phyloP scores from a whole-genome alignment of 2,797 vertebrate genomes.

The Stomatorhinus walkeri region DNA sequence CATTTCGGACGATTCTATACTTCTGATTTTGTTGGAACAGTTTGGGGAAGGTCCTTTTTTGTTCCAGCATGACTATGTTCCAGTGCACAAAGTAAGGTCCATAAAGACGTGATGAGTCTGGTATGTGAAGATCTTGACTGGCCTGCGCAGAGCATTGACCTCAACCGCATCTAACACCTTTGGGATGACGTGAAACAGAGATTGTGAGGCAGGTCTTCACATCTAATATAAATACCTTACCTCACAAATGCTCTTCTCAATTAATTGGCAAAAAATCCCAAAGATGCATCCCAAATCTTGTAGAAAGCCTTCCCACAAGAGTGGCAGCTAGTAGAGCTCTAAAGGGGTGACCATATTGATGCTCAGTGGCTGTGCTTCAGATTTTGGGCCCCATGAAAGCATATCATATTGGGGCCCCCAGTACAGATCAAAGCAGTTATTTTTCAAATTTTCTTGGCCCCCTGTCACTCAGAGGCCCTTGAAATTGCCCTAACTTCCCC shows the following conservation, averaged over 20 bases:
- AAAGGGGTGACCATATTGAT: neutral
- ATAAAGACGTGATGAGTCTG: neutral
- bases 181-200: neutral
- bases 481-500: neutral
- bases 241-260: neutral
- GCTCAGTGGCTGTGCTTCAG: neutral
- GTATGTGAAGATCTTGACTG: neutral
- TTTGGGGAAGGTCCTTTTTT: neutral
- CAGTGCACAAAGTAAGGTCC: neutral
- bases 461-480: neutral
- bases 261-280: neutral
- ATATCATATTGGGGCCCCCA: neutral
- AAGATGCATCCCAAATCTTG: neutral
- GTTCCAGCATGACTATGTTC: neutral
- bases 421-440: neutral
- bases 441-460: neutral
- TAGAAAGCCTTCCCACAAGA: neutral
- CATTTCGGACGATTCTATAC: neutral
- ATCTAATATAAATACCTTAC: neutral
- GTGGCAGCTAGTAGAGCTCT: neutral
- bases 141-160: neutral
- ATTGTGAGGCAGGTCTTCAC: neutral
- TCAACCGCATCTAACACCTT: neutral
- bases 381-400: neutral
- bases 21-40: neutral